Evolutionary conservation across 2,888 invertebrate species (phyloP).

Genomic region (Actias luna): DNA sequence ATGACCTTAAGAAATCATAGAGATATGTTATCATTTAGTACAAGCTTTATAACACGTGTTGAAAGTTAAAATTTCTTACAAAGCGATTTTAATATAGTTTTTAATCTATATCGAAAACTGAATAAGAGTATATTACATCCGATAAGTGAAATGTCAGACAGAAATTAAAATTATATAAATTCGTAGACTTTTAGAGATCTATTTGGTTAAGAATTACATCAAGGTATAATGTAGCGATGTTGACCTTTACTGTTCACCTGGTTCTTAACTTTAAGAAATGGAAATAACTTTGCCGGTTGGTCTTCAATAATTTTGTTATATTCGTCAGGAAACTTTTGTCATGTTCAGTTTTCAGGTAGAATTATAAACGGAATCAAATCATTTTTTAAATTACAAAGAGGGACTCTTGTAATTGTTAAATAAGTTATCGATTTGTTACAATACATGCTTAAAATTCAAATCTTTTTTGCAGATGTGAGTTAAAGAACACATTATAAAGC

Average conservation of each 20-base stretch:
- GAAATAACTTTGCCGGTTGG: neutral
- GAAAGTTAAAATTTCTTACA: no score
- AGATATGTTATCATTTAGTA: no score
- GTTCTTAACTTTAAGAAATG: neutral
- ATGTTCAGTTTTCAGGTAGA: neutral
- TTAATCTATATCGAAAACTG: no score
- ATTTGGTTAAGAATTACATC: neutral
- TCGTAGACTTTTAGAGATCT: neutral
- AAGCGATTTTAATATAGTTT: no score
- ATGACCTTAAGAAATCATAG: no score
- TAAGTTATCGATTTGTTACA: neutral
- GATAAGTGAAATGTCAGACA: neutral
- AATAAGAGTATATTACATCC: no score
- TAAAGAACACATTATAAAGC: no score
- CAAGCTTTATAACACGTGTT: no score
- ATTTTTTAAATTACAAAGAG: neutral
- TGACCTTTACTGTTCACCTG: conserved; percentile 3
- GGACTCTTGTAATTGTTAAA: neutral
- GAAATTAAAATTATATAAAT: neutral
- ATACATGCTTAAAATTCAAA: neutral
- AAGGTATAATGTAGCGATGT: neutral
- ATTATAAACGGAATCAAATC: neutral
- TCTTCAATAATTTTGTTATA: conserved; percentile 8
- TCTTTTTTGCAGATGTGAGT: neutral
- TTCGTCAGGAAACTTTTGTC: neutral